A percentile compares a stretch with the other conserved stretches of the same genome.
Conservation (phyloP, 2,113 vertebrate species). For the Anhinga anhinga region DNA sequence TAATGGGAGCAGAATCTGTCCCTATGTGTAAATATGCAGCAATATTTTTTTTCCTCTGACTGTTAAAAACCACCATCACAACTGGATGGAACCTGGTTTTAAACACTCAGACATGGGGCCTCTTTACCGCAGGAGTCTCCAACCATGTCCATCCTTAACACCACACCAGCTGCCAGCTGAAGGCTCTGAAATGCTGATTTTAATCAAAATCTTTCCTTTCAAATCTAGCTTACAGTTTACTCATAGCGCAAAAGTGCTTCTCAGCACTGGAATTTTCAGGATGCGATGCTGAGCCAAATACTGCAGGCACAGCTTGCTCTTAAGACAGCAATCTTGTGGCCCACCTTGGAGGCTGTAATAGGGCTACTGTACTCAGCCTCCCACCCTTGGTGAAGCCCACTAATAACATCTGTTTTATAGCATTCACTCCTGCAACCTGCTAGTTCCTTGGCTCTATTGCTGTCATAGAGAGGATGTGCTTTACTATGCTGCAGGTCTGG, state of each 20-base stretch:
- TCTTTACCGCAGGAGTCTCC: slow-evolving; percentile 32
- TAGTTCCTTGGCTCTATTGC: slow-evolving; percentile 49
- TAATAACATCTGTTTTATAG: slow-evolving; percentile 76
- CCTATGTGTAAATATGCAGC: slow-evolving; percentile 23
- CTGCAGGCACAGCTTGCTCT: slow-evolving; percentile 63
- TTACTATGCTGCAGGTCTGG: slow-evolving; percentile 74
- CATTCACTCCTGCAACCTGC: slow-evolving; percentile 74
- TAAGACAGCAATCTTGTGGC: slow-evolving; percentile 62
- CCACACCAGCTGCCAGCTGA: not conserved
- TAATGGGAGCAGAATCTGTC: slow-evolving; percentile 55
- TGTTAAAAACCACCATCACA: slow-evolving; percentile 52
- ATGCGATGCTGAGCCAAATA: slow-evolving; percentile 55
- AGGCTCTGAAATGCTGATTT: slow-evolving; percentile 60
- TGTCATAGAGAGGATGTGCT: slow-evolving; percentile 71
- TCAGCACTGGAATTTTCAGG: slow-evolving; percentile 65
- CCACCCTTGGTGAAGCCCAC: slow-evolving; percentile 63
- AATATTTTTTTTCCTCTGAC: slow-evolving; percentile 36
- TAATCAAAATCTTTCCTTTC: slow-evolving; percentile 61
- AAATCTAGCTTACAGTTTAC: slow-evolving; percentile 55
- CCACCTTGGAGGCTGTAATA: slow-evolving; percentile 71
- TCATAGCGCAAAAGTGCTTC: slow-evolving; percentile 60
- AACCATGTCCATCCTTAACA: slow-evolving; percentile 40
- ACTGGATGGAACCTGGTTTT: slow-evolving; percentile 40
- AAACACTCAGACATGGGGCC: slow-evolving; percentile 23
- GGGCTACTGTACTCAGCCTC: slow-evolving; percentile 71